Evolutionary conservation across 1,140 invertebrate genomes (phyloP).

Genomic region (Penaeus chinensis): DNA sequence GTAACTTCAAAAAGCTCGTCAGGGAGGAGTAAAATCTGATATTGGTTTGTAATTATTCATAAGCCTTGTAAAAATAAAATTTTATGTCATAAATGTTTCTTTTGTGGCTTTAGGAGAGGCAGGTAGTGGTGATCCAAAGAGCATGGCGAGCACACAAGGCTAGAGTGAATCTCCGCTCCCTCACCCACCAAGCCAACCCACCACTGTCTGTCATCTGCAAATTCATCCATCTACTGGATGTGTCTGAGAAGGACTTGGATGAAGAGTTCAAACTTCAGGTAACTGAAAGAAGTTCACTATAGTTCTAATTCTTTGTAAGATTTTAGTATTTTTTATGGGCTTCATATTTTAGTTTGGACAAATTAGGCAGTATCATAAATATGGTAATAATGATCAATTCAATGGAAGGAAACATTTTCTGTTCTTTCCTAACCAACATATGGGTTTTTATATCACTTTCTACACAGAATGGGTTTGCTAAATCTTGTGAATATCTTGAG

Average conservation of each 20-base stretch:
- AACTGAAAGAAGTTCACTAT: neutral
- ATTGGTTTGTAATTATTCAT: neutral
- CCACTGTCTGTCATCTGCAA: conserved; percentile 79
- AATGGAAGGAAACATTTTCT: too few relatives aligned
- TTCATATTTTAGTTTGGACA: too few relatives aligned
- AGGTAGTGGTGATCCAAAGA: conserved; percentile 77
- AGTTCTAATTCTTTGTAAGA: too few relatives aligned
- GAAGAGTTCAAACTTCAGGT: conserved; percentile 77
- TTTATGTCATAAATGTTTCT: neutral
- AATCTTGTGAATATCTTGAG: too few relatives aligned
- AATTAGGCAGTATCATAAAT: too few relatives aligned
- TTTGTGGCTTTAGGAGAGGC: conserved; percentile 64
- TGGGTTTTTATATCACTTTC: too few relatives aligned
- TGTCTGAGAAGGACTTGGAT: conserved; percentile 73
- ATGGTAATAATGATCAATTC: too few relatives aligned
- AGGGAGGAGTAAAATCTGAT: neutral
- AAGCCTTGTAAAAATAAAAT: neutral
- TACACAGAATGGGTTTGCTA: too few relatives aligned
- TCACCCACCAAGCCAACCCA: conserved; percentile 76
- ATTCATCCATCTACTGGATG: conserved; percentile 80
- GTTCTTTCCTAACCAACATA: too few relatives aligned
- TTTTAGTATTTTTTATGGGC: too few relatives aligned
- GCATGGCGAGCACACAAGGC: conserved; percentile 75
- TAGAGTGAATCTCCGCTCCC: conserved; percentile 73
- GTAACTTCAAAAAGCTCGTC: neutral